Evolutionary conservation across 2,797 vertebrate genomes (phyloP).

Genomic region (Spizella passerina): DNA sequence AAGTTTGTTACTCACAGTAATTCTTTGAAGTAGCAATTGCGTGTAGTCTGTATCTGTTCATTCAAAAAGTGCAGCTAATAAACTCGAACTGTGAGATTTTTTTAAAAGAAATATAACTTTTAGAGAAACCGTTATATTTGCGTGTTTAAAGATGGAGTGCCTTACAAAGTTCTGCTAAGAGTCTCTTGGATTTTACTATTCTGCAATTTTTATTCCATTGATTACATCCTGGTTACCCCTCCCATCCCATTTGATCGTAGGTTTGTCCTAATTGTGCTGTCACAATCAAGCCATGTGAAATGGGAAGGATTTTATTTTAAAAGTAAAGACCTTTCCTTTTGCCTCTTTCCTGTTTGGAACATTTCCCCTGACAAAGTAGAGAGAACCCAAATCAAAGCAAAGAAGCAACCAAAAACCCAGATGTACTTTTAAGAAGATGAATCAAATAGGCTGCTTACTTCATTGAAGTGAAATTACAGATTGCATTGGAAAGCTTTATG

Average conservation of each 20-base stretch:
- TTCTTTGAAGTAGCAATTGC: neutral
- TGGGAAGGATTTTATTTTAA: neutral
- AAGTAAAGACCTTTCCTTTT: neutral
- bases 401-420: neutral
- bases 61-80: neutral
- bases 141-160: neutral
- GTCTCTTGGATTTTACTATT: neutral
- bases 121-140: fast-evolving
- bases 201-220: neutral
- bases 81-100: neutral
- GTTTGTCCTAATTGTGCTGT: neutral
- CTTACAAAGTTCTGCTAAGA: neutral
- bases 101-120: fast-evolving
- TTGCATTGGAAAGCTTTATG: neutral
- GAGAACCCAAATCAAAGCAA: neutral
- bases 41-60: neutral
- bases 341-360: neutral
- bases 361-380: neutral
- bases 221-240: neutral
- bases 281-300: neutral
- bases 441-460: neutral
- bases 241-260: neutral
- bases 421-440: neutral
- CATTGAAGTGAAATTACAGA: neutral
- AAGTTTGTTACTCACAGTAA: neutral